Evolutionary conservation across 2,888 invertebrate species (phyloP).

Genomic region (Branchellion lobata): DNA sequence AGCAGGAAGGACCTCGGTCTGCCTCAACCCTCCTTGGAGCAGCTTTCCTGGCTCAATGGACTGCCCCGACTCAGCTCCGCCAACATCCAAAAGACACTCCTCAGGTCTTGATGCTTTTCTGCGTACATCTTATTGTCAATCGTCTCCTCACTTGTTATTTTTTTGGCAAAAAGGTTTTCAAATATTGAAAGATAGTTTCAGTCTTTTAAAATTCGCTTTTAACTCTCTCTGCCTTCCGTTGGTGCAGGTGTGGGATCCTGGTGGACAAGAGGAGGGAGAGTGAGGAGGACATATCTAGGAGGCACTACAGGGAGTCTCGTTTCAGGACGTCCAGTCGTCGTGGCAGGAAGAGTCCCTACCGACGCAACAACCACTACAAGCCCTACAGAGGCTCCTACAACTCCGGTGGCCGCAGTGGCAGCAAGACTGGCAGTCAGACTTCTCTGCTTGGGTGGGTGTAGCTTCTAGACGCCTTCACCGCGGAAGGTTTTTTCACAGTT

Average conservation of each 20-base stretch:
- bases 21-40: conserved; percentile 34
- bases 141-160: background rate
- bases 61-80: conserved; percentile 32
- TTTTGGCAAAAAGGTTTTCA: too few species aligned
- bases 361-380: background rate
- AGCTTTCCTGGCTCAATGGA: conserved; percentile 36
- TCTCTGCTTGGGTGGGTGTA: background rate
- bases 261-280: background rate
- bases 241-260: background rate
- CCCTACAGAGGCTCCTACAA: background rate
- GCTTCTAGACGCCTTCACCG: too few species aligned
- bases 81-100: conserved; percentile 30
- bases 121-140: background rate
- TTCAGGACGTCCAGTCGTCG: background rate
- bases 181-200: too few species aligned
- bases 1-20: conserved; percentile 39
- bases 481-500: too few species aligned
- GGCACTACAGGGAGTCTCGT: background rate
- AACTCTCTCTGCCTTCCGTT: too few species aligned
- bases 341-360: background rate
- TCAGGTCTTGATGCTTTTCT: conserved; percentile 10
- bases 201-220: too few species aligned
- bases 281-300: background rate
- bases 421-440: background rate
- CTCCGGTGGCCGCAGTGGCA: background rate